A percentile compares a stretch with the other conserved stretches of the same genome.
Conservation (phyloP, 2,113 vertebrate species). For the Protomyctophum bolini region DNA sequence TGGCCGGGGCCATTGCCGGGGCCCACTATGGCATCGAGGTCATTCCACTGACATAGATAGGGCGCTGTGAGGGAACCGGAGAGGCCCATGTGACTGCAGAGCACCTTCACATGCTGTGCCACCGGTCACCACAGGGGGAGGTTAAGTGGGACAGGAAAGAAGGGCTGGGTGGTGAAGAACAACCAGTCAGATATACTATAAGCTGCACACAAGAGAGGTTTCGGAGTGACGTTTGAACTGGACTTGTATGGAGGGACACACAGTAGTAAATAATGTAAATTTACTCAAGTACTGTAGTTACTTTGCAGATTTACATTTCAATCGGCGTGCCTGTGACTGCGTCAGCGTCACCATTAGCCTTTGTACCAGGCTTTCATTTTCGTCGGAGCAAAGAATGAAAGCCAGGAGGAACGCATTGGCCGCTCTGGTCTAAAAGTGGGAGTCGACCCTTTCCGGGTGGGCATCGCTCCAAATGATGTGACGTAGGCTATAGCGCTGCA, state of each 20-base stretch:
- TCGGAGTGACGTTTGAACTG: slow-evolving; percentile 34
- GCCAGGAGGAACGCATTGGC: no score
- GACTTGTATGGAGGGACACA: slow-evolving; percentile 25
- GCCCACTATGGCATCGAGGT: slow-evolving; percentile 92
- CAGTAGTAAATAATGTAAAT: no score
- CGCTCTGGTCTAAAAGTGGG: no score
- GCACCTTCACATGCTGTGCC: slow-evolving; percentile 84
- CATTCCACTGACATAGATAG: slow-evolving; percentile 87
- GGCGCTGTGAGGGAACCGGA: slow-evolving; percentile 89
- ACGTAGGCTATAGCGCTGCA: no score
- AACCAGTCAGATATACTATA: slow-evolving; percentile 23
- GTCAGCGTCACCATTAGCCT: no score
- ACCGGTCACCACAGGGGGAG: slow-evolving; percentile 46
- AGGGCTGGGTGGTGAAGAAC: slow-evolving; percentile 21
- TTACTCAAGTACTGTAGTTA: no score
- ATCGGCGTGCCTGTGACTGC: no score
- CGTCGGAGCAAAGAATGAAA: no score
- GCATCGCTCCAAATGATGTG: no score
- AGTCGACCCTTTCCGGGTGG: no score
- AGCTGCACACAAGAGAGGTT: slow-evolving; percentile 54
- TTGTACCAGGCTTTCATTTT: no score
- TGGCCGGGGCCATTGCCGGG: slow-evolving; percentile 96
- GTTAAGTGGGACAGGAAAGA: slow-evolving; percentile 30
- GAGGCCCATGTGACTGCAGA: slow-evolving; percentile 85
- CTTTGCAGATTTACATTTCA: no score